Conservation (phyloP, 2,888 invertebrate species). For the Seira musarum region DNA sequence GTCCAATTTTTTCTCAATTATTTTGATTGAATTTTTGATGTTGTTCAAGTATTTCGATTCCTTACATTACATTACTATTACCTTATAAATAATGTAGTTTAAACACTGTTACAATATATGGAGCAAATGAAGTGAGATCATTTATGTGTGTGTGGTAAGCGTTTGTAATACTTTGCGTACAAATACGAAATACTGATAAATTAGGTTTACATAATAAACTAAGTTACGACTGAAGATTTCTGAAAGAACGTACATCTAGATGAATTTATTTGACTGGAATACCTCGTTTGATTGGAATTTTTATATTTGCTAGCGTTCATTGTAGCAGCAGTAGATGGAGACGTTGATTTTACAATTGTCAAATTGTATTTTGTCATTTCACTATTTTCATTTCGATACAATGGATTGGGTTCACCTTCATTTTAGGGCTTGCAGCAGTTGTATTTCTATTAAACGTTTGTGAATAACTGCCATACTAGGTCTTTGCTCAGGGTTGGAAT, state of each 20-base stretch:
- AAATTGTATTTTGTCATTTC: neutral
- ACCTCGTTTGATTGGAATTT: neutral
- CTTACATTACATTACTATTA: too few species aligned
- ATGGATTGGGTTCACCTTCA: neutral
- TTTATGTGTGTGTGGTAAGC: too few species aligned
- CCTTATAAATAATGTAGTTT: too few species aligned
- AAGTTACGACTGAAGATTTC: too few species aligned
- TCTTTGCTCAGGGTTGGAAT: conserved; percentile 69
- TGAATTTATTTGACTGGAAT: neutral
- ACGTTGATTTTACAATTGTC: neutral
- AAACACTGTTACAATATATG: too few species aligned
- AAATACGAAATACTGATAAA: neutral
- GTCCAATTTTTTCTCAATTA: too few species aligned
- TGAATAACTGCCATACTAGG: conserved; percentile 70
- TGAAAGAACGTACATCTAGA: too few species aligned
- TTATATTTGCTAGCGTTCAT: neutral
- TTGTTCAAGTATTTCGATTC: too few species aligned
- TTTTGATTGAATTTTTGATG: too few species aligned
- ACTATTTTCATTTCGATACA: too few species aligned
- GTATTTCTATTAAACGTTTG: conserved; percentile 45
- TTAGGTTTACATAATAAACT: too few species aligned
- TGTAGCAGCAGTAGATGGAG: neutral
- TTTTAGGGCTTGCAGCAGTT: conserved; percentile 9
- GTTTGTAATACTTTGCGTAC: neutral
- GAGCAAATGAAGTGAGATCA: too few species aligned